phyloP scores from a whole-genome alignment of 2,113 vertebrate genomes.

The Orthochromis malagaraziensis region DNA sequence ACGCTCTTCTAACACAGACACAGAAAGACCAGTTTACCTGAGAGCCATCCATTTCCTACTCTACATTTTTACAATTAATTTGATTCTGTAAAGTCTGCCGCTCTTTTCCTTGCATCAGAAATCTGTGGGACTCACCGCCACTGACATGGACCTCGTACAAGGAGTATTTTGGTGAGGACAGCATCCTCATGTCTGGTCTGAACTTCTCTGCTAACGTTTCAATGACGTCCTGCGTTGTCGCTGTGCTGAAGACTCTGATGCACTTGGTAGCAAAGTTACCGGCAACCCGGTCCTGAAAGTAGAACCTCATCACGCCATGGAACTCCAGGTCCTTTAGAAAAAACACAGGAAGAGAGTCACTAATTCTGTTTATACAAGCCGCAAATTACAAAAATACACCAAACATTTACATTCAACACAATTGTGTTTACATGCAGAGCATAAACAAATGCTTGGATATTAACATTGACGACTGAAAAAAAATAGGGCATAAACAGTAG shows the following conservation, averaged over 20 bases:
- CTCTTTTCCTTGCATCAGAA: not conserved
- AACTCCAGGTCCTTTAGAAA: constrained; percentile 88
- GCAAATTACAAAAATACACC: not conserved
- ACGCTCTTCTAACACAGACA: constrained; percentile 85
- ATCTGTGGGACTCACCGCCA: constrained; percentile 80
- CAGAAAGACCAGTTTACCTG: not conserved
- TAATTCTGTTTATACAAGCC: not conserved
- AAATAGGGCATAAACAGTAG: not conserved
- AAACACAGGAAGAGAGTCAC: not conserved
- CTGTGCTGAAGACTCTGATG: constrained; percentile 95
- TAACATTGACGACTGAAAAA: not conserved
- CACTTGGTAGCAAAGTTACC: constrained; percentile 99
- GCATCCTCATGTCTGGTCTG: constrained; percentile 97
- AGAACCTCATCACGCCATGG: constrained; percentile 98
- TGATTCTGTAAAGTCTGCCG: not conserved
- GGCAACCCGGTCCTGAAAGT: constrained; percentile 97
- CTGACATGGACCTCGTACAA: constrained; percentile 98
- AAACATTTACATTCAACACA: not conserved
- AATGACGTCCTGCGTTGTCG: constrained; percentile 96
- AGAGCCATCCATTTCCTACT: not conserved
- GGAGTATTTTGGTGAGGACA: constrained; percentile 93
- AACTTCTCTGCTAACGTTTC: constrained; percentile 98
- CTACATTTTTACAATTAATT: not conserved
- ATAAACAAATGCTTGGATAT: not conserved
- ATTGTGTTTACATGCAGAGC: not conserved